phyloP scores from a whole-genome alignment of 1,140 invertebrate genomes.

The Drosophila trapezifrons region DNA sequence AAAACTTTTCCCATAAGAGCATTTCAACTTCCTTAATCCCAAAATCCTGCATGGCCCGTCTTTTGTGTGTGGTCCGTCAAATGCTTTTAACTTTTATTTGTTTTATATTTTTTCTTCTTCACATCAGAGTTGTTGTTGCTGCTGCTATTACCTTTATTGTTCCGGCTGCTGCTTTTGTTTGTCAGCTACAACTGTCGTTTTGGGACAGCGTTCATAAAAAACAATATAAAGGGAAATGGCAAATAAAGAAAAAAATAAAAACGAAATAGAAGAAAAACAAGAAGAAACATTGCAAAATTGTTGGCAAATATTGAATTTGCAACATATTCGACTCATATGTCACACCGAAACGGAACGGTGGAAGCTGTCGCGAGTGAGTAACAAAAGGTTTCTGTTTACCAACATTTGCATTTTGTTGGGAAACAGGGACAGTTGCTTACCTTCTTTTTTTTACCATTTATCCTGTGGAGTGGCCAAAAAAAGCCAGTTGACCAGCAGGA shows the following conservation, averaged over 20 bases:
- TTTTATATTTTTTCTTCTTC: conserved; percentile 50
- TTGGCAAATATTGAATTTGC: conserved; percentile 84
- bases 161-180: conserved; percentile 55
- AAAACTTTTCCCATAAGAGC: conserved; percentile 9
- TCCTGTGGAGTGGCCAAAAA: conserved; percentile 41
- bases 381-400: conserved; percentile 81
- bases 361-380: conserved; percentile 66
- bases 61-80: conserved; percentile 58
- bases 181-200: conserved; percentile 64
- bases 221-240: conserved; percentile 18
- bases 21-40: conserved; percentile 22
- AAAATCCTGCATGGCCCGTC: not conserved
- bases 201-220: conserved; percentile 46
- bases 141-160: conserved; percentile 38
- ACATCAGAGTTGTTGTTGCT: conserved; percentile 37
- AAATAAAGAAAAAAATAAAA: conserved; percentile 25
- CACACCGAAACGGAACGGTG: conserved; percentile 48
- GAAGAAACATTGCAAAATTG: conserved; percentile 78
- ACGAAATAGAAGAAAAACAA: conserved; percentile 39
- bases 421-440: conserved; percentile 17
- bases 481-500: conserved; percentile 34
- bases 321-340: conserved; percentile 82
- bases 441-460: conserved; percentile 10
- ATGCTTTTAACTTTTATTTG: conserved; percentile 79
- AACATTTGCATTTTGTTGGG: conserved; percentile 53